Conservation (phyloP, 2,113 vertebrate genomes). For the Melanocharis versteri region DNA sequence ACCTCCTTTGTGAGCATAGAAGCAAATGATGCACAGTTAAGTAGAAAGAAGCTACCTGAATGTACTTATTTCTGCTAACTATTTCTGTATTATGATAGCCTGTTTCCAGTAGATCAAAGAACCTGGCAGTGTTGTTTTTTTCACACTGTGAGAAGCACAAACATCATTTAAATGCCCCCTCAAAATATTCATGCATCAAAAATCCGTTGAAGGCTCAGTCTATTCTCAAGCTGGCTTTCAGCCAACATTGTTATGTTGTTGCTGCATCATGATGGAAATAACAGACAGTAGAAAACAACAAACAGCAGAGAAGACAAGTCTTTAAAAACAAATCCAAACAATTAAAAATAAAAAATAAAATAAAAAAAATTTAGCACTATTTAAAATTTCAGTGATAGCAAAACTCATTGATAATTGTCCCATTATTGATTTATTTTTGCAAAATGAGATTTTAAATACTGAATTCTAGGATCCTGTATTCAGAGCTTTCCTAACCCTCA, state of each 20-base stretch:
- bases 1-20: background rate
- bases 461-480: background rate
- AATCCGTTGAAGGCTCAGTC: conserved; percentile 6
- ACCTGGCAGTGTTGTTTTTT: conserved; percentile 35
- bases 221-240: conserved; percentile 36
- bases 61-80: conserved; percentile 55
- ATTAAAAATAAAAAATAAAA: background rate
- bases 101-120: conserved; percentile 67
- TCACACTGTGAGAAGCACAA: conserved; percentile 50
- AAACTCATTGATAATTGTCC: background rate
- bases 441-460: background rate
- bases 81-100: conserved; percentile 49
- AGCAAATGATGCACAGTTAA: background rate
- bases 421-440: background rate
- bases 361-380: background rate
- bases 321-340: background rate
- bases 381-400: background rate
- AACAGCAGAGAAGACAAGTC: background rate
- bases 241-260: conserved; percentile 58
- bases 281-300: conserved; percentile 1
- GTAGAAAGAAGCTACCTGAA: conserved; percentile 49
- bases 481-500: background rate
- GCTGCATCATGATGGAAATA: conserved; percentile 47
- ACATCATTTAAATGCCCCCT: conserved; percentile 65
- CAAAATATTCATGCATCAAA: conserved; percentile 50